These are phyloP conservation scores for Threskiornis aethiopicus DNA, from an alignment of 2,797 vertebrate genomes.

Conservation along the genomic window DNA sequence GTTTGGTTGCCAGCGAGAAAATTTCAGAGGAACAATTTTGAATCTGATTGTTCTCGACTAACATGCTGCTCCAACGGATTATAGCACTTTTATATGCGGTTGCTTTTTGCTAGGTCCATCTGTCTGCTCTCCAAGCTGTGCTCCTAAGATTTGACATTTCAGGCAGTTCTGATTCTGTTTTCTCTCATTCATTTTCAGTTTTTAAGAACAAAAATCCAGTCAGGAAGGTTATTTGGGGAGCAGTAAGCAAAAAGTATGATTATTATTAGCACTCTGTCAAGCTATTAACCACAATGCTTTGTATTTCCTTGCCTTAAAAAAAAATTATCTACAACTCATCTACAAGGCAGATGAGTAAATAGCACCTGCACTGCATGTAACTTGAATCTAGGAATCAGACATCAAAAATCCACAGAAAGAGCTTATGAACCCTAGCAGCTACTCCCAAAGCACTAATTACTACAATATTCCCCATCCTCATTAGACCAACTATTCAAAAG, in stretches of 20 bases:
- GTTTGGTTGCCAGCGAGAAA: slow-evolving; percentile 55
- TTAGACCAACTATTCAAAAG: neutral
- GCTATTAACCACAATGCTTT: neutral
- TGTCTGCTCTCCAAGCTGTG: slow-evolving; percentile 46
- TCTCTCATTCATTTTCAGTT: slow-evolving; percentile 14
- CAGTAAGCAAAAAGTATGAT: neutral
- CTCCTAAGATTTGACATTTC: slow-evolving; percentile 61
- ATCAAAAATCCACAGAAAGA: neutral
- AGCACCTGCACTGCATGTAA: neutral
- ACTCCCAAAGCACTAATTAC: neutral
- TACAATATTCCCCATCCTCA: neutral
- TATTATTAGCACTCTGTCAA: slow-evolving; percentile 25
- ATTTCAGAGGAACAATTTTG: slow-evolving; percentile 64
- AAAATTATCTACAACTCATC: neutral
- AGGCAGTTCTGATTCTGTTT: slow-evolving; percentile 43
- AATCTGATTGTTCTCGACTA: slow-evolving; percentile 51
- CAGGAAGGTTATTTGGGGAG: slow-evolving; percentile 20
- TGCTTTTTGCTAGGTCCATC: slow-evolving; percentile 39
- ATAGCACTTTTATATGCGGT: slow-evolving; percentile 33
- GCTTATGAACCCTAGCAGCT: neutral
- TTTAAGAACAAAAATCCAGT: slow-evolving; percentile 46
- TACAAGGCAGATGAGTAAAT: slow-evolving; percentile 5
- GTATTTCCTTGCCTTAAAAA: neutral
- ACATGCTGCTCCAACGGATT: slow-evolving; percentile 42
- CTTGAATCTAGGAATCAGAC: neutral